Base-by-base conservation (phyloP, 2,888 invertebrate genomes). In the Harpagoxenus sublaevis region DNA sequence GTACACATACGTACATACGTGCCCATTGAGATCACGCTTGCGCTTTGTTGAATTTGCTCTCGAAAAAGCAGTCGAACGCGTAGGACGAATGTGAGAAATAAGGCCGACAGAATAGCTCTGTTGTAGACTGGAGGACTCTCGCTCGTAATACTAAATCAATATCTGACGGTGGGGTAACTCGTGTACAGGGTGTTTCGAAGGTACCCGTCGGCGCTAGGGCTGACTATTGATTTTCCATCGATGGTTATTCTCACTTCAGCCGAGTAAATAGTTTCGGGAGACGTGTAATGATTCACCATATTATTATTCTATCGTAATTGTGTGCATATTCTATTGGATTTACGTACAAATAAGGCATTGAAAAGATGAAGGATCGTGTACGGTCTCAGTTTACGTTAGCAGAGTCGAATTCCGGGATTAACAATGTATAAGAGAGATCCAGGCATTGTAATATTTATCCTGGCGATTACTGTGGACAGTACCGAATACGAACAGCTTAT, bases 81-180 rank as follows among this genome's bases (percentile, higher is more conserved):
- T 86, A 79, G 83, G 83, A 65, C 87, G 90, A 93, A 92, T 91
- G 84, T 87, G 89, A 90, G 90, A 92, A 91, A 90, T 86, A 87
- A 84, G 85, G 84, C 85, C 85, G 82, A 83, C 77, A 90, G 90
- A 92, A 90, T 88, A 87, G 89, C 87, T 85, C 87, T 89, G 89
- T 89, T 87, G 89, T 81, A 79, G 84, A 88, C 86, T 87, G 85
- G 85, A 91, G 91, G 83, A 89, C 90, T 92, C 87, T 85, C 92
- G 89, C 91, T 88, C 91, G 92, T 94, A 94, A 94, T 93, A 93
- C 92, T 93, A 94, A 94, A 94, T 94, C 94, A 94, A 94, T 94
- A 94, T 94, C 93, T 92, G 88, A 85, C 89, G 90, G 91, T 89
- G 89, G 92, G 91, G 92, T 89, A 89, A 88, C 83, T 71, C 77